Evolutionary conservation across 1,140 invertebrate species (phyloP).

Genomic region (Achatina immaculata): DNA sequence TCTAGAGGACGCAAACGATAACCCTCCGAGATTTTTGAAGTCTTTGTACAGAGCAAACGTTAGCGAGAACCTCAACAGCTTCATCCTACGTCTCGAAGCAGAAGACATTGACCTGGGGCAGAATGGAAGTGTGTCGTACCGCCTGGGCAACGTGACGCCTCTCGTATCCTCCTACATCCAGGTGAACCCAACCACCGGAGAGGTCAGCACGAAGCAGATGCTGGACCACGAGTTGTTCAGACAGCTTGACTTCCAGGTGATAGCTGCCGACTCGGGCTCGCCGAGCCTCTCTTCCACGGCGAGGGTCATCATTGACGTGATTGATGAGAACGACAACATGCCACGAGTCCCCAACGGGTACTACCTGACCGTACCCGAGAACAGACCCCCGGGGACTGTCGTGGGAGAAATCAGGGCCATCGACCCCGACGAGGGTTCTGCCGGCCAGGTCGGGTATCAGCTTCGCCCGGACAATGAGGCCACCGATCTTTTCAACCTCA

Average conservation of each 20-base stretch:
- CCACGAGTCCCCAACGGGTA: slow-evolving; percentile 30
- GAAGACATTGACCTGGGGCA: slow-evolving; percentile 37
- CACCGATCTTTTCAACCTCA: slow-evolving; percentile 12
- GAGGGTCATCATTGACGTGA: slow-evolving; percentile 37
- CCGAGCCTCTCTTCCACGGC: slow-evolving; percentile 15
- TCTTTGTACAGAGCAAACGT: slow-evolving; percentile 44
- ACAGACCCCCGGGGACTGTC: slow-evolving; percentile 26
- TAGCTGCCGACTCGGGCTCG: slow-evolving; percentile 36
- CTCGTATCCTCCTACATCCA: slow-evolving; percentile 30
- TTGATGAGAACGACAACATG: slow-evolving; percentile 41
- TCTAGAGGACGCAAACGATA: slow-evolving; percentile 60
- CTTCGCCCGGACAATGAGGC: slow-evolving; percentile 39
- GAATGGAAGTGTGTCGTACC: slow-evolving; percentile 41
- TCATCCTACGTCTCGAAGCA: slow-evolving; percentile 30
- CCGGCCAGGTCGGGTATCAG: slow-evolving; percentile 34
- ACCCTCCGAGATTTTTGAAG: slow-evolving; percentile 53
- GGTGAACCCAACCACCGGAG: slow-evolving; percentile 26
- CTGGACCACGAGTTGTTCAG: slow-evolving; percentile 40
- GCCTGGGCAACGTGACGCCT: slow-evolving; percentile 29
- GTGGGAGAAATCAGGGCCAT: slow-evolving; percentile 42
- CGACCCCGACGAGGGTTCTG: slow-evolving; percentile 38
- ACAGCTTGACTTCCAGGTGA: slow-evolving; percentile 36
- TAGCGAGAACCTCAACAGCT: slow-evolving; percentile 29
- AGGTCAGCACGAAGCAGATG: slow-evolving; percentile 19
- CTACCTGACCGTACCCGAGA: slow-evolving; percentile 34